Evolutionary conservation across 2,888 invertebrate species (phyloP).

Genomic region (Zygaena filipendulae): DNA sequence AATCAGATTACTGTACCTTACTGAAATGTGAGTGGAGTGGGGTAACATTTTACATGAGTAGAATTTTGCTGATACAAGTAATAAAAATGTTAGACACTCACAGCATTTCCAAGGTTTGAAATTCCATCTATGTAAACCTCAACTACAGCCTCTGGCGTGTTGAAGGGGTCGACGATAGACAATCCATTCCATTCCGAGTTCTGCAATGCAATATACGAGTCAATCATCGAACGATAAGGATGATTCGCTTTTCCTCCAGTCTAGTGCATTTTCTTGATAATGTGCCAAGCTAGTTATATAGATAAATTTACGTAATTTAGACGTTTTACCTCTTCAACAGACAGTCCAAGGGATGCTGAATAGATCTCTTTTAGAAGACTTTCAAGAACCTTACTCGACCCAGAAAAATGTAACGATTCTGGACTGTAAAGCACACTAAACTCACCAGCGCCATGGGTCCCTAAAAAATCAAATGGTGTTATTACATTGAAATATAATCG

Average conservation of each 20-base stretch:
- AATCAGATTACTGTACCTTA: too few relatives aligned
- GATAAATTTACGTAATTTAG: too few relatives aligned
- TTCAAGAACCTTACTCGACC: slow-evolving; percentile 70
- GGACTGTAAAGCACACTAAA: slow-evolving; percentile 77
- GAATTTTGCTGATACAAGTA: too few relatives aligned
- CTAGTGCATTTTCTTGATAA: too few relatives aligned
- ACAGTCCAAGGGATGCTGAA: slow-evolving; percentile 77
- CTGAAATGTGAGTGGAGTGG: too few relatives aligned
- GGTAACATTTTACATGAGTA: too few relatives aligned
- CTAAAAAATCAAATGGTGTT: slow-evolving; percentile 24
- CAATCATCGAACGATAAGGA: background rate
- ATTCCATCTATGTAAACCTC: slow-evolving; percentile 78
- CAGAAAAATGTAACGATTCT: slow-evolving; percentile 74
- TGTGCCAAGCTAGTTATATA: too few relatives aligned
- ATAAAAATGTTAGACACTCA: slow-evolving; percentile 25
- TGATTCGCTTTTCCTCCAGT: background rate
- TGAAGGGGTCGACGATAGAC: slow-evolving; percentile 75
- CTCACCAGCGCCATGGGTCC: slow-evolving; percentile 71
- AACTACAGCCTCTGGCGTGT: slow-evolving; percentile 77
- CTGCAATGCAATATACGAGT: slow-evolving; percentile 39
- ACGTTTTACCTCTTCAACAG: slow-evolving; percentile 72
- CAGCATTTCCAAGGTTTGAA: slow-evolving; percentile 52
- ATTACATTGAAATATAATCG: background rate
- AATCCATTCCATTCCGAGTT: slow-evolving; percentile 77
- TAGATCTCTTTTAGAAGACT: slow-evolving; percentile 76